Base-by-base conservation (phyloP, 2,888 invertebrate genomes). In the Drosophila demipolita region DNA sequence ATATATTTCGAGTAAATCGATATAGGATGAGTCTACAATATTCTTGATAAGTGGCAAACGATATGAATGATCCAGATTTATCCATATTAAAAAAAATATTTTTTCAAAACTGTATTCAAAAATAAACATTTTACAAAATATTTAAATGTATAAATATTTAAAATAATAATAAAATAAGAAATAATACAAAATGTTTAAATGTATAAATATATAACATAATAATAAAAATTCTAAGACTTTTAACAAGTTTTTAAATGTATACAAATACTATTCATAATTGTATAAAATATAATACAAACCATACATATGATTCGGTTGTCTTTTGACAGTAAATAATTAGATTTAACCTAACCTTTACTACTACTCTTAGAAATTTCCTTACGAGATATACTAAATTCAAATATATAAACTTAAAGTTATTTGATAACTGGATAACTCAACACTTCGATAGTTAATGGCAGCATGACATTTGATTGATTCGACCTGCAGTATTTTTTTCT, bases 1-100 rank as follows among this genome's bases (percentile, higher is more conserved):
- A 76, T 61, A 88, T 72, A 45, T 23, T 26, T 15, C 20, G 8
- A 8, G 20, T 45, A 45, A 45, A 15, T 23, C 23, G 7, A 23
- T 15, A 8, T 15, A 15, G 20, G 15, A 20, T 20, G 45, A 15
- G 15, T 45, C 45, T 23, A 7, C 15, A 4, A 15, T 23, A 45
- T 23, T 45, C 45, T 23, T 7, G 20, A 45, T 8, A 23, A 23
- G 23, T 23, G 15, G 45, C 15, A 15, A 20, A 8, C 20, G 20
- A 45, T 20, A 20, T 12, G 7, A 17, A 38, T 17, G 8, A 8
- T 29, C 29, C 29, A 29, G 29, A 29, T 29, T 17, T 8, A 17
- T 17, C 17, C 38, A 38, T 7, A 45, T 45, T 12, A 1, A 20
- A 45, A 45, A 20, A 1, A 12, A 20, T 20, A 7, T 45, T 20